A percentile compares a stretch with the other conserved stretches of the same genome.
Conservation (phyloP, 2,888 invertebrate genomes). For the Nomada fucata region DNA sequence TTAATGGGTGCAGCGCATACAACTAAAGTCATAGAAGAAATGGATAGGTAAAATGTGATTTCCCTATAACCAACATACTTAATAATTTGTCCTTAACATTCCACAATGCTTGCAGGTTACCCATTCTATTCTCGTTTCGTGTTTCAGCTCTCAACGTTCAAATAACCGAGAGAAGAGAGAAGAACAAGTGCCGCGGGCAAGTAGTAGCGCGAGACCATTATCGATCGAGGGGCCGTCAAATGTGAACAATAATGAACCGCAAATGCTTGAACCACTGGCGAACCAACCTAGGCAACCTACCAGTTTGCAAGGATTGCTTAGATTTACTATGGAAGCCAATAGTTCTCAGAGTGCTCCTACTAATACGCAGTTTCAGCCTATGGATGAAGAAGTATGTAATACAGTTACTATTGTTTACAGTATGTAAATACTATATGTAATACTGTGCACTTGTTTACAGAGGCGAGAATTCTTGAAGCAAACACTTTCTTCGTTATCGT, state of each 20-base stretch:
- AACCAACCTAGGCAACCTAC: slow-evolving; percentile 81
- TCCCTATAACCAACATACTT: not conserved
- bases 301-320: slow-evolving; percentile 87
- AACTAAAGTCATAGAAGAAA: slow-evolving; percentile 70
- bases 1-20: slow-evolving; percentile 79
- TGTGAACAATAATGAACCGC: slow-evolving; percentile 58
- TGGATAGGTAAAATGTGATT: slow-evolving; percentile 75
- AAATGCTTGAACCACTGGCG: slow-evolving; percentile 60
- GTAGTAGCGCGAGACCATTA: slow-evolving; percentile 78
- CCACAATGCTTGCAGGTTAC: not conserved
- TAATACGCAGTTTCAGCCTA: slow-evolving; percentile 85
- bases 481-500: slow-evolving; percentile 89
- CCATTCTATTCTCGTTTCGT: not conserved
- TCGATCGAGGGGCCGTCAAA: slow-evolving; percentile 78
- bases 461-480: slow-evolving; percentile 89
- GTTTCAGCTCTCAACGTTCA: slow-evolving; percentile 51
- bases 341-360: slow-evolving; percentile 86
- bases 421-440: slow-evolving; percentile 73
- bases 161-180: slow-evolving; percentile 27
- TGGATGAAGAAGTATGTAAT: slow-evolving; percentile 87
- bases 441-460: slow-evolving; percentile 84
- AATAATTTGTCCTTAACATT: not conserved
- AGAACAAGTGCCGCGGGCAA: slow-evolving; percentile 54
- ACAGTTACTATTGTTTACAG: not conserved
- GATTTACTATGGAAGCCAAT: slow-evolving; percentile 90